Percentiles rank a stretch among this genome's conserved stretches.
phyloP scores from a whole-genome alignment of 2,113 vertebrate species.

The Symphodus melops region DNA sequence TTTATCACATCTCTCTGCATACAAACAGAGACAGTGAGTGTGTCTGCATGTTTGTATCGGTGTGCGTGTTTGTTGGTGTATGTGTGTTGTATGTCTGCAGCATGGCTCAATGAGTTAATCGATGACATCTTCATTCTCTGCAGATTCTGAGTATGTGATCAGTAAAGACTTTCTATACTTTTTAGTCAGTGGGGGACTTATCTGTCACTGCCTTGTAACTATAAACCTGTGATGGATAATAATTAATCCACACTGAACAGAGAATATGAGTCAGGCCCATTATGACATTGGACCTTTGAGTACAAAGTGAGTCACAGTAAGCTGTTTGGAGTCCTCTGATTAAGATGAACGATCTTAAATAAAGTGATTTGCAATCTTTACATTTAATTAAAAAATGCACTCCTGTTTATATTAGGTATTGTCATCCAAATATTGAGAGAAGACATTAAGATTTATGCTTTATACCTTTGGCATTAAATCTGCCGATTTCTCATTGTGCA shows the following conservation, averaged over 20 bases:
- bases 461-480: not conserved
- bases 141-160: conserved; percentile 13
- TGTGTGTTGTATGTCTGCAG: conserved; percentile 1
- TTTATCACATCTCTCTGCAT: conserved; percentile 23
- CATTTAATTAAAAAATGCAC: too few species aligned
- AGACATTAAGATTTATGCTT: not conserved
- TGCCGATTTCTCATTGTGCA: too few species aligned
- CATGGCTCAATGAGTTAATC: conserved; percentile 25
- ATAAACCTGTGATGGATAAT: conserved; percentile 26
- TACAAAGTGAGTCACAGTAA: not conserved
- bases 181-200: conserved; percentile 7
- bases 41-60: not conserved
- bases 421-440: not conserved
- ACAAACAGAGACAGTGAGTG: not conserved
- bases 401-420: too few species aligned
- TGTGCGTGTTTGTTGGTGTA: too few species aligned
- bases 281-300: conserved; percentile 45
- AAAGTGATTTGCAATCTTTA: not conserved
- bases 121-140: conserved; percentile 3
- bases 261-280: conserved; percentile 34
- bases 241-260: conserved; percentile 31
- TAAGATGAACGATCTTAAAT: not conserved
- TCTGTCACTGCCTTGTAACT: conserved; percentile 26
- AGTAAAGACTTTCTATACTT: conserved; percentile 7
- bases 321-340: not conserved